Evolutionary conservation across 2,888 invertebrate species (phyloP), one percentile per base, ranked within the genome.

Genomic region (Nudaria mundana): DNA sequence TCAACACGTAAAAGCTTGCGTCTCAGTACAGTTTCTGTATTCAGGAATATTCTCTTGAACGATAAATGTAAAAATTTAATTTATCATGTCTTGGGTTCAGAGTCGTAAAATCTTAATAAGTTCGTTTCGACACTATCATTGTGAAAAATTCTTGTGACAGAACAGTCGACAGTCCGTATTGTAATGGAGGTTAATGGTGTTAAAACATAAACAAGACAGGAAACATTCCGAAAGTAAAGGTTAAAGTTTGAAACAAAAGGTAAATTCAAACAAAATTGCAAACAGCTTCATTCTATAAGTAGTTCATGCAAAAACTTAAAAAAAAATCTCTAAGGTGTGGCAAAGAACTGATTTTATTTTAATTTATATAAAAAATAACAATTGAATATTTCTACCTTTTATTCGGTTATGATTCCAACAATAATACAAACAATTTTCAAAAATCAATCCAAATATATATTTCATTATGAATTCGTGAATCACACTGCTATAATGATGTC

Each of bases 281-380:
- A 71, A 66, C 69, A 72, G 72, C 68, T 66, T n/a, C 68, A 63
- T 64, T 69, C 75, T 80, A 82, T 58, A 51, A n/a, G n/a, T 60
- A 74, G 60, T 40, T 59, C 87, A 86, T 88, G 88, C 87, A 85
- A 34, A 43, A 65, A 65, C 79, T 80, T n/a, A n/a, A 67, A 62
- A 66, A 84, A 80, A 81, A 84, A 81, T 83, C 81, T 85, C 88
- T 88, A 87, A 86, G 87, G 88, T 88, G 87, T 88, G 88, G 87
- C 87, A 87, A 87, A 87, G 83, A 81, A 82, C 84, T 86, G 85
- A 82, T 81, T 71, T 78, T 75, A 78, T 81, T 79, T 76, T 77
- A 79, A 58, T 59, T 62, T 24, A 48, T 66, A 66, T n/a, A 70
- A 71, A 76, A 73, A 58, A 22, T 14, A 33, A 63, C 71, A 70